phyloP scores from a whole-genome alignment of 2,888 invertebrate genomes.

The Resseliella maxima region DNA sequence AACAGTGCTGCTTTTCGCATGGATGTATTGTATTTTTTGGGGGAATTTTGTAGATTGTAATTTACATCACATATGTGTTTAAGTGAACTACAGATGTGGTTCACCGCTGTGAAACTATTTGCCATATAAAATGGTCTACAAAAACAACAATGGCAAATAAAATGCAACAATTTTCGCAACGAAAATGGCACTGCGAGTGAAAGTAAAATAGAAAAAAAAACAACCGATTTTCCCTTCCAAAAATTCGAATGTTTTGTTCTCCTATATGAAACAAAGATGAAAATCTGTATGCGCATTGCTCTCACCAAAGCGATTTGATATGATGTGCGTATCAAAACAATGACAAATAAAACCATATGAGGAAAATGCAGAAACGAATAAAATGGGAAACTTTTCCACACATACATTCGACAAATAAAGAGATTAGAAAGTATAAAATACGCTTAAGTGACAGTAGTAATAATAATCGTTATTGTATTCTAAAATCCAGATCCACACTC shows the following conservation, averaged over 20 bases:
- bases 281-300: neutral
- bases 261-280: neutral
- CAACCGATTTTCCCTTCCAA: neutral
- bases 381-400: constrained; percentile 1
- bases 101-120: neutral
- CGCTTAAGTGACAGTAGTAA: constrained; percentile 29
- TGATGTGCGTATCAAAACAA: neutral
- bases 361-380: neutral
- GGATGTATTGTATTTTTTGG: neutral
- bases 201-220: neutral
- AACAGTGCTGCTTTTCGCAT: neutral
- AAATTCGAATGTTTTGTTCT: neutral
- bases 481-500: too few relatives aligned
- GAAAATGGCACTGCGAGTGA: neutral
- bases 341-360: neutral
- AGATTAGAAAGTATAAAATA: constrained; percentile 49
- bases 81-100: constrained; percentile 44
- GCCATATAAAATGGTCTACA: neutral
- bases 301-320: neutral
- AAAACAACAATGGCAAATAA: neutral
- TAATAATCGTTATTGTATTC: constrained; percentile 8
- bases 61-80: constrained; percentile 39
- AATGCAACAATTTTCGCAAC: constrained; percentile 1
- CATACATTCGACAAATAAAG: constrained; percentile 27
- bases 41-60: constrained; percentile 4